These are phyloP conservation scores for Euglossa dilemma DNA, from an alignment of 1,140 invertebrate species.

Conservation along the genomic window DNA sequence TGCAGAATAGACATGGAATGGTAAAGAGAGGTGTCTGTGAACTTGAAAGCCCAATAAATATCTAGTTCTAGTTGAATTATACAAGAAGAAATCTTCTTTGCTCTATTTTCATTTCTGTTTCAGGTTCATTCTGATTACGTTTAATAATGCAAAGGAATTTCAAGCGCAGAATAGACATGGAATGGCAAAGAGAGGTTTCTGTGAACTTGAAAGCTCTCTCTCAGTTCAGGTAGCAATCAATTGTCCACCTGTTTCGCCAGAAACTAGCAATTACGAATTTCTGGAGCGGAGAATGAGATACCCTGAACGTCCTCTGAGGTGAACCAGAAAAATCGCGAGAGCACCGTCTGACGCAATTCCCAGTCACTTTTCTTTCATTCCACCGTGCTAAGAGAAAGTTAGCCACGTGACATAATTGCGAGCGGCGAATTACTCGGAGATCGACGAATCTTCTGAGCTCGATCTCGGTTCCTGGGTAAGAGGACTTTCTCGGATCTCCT, in stretches of 20 bases:
- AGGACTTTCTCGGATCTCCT: neutral
- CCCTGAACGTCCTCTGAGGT: neutral
- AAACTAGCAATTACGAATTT: neutral
- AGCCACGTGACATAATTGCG: constrained; percentile 76
- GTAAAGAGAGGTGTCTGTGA: neutral
- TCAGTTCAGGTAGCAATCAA: neutral
- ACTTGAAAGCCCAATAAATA: neutral
- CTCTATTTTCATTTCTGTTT: neutral
- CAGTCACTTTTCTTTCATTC: constrained; percentile 59
- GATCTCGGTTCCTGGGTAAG: neutral
- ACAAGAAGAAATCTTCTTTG: neutral
- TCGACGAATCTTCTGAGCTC: neutral
- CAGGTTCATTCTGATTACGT: too few species aligned
- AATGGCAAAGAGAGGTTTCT: neutral
- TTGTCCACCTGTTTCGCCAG: neutral
- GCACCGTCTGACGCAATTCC: constrained; percentile 59
- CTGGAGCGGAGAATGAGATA: neutral
- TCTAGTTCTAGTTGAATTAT: too few species aligned
- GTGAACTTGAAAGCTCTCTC: neutral
- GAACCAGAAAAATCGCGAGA: constrained; percentile 12
- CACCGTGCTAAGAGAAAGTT: constrained; percentile 68
- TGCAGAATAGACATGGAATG: neutral
- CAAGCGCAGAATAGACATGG: neutral
- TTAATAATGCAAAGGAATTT: neutral
- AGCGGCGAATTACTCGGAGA: constrained; percentile 60